phyloP scores from a whole-genome alignment of 2,113 vertebrate genomes.

The Cyprinodon variegatus region DNA sequence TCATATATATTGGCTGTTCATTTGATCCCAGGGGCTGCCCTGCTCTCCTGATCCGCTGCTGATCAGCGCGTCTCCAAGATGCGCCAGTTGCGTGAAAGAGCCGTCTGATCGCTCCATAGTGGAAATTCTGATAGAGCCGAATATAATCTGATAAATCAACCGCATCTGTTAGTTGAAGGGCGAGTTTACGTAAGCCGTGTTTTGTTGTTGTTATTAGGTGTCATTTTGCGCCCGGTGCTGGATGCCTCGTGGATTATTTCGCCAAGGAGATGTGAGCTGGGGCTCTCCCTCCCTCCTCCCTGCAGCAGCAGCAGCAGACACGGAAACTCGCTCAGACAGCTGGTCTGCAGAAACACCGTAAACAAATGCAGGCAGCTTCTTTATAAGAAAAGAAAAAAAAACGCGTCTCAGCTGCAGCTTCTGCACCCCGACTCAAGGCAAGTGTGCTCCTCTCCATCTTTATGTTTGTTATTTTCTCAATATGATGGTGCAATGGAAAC shows the following conservation, averaged over 20 bases:
- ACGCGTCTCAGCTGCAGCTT: neutral
- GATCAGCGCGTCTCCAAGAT: conserved; percentile 54
- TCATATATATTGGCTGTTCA: conserved; percentile 43
- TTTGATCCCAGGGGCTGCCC: conserved; percentile 28
- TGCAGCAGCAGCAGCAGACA: conserved; percentile 31
- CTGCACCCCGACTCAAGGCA: conserved; percentile 56
- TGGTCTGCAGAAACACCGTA: conserved; percentile 30
- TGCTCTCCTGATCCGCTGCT: conserved; percentile 34
- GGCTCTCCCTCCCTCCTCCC: conserved; percentile 36
- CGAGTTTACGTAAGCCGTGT: conserved; percentile 48
- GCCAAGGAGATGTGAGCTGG: conserved; percentile 21
- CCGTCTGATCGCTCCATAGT: conserved; percentile 5
- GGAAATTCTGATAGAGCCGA: neutral
- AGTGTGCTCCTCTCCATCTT: conserved; percentile 33
- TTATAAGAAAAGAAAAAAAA: conserved; percentile 16
- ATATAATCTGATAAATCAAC: neutral
- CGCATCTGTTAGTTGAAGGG: conserved; percentile 4
- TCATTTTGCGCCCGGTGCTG: conserved; percentile 54
- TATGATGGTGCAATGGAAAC: conserved; percentile 79
- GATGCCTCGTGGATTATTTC: conserved; percentile 59
- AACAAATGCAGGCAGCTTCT: conserved; percentile 36
- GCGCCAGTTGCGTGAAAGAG: conserved; percentile 45
- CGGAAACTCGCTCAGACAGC: conserved; percentile 15
- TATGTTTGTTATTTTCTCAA: conserved; percentile 11
- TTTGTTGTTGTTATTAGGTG: conserved; percentile 40